Evolutionary conservation across 2,888 invertebrate species (phyloP), one percentile per base, ranked within the genome.

Genomic region (Lacanobia wlatinum): DNA sequence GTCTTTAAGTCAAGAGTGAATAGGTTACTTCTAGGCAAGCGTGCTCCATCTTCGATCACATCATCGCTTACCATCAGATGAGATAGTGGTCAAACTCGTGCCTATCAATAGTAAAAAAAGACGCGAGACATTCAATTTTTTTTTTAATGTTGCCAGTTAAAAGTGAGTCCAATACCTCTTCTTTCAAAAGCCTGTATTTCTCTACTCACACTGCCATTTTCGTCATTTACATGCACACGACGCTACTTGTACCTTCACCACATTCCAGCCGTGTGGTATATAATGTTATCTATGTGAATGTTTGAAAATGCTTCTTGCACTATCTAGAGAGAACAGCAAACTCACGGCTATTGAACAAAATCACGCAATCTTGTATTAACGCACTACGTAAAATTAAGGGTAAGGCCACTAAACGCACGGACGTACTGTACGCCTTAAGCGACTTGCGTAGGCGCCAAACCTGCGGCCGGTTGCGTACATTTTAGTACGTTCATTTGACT

Each of bases 181-280:
- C 60, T 34, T 34, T 40, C 34, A 55, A 69, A 38, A 21, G 40
- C 48, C 55, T 73, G 63, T 80, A 70, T 70, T 62, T 53, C 8
- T 43, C 14, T 48, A 28, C 59, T 64, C 61, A 77, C 82, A 87
- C 87, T 86, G 87, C 87, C 87, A 69, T 68, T 61, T 69, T 58
- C 56, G 65, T 67, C 59, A 82, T 78, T 76, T 73, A 77, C 58
- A 71, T 59, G 58, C 62, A 76, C 74, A 73, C 63, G 63, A 77
- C 69, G 89, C 91, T 89, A 90, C 88, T 84, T 76, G 90, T 90
- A 91, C 90, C 91, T 92, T 81, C 71, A 76, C 90, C 91, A 88
- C 93, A 93, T 93, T 93, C 93, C 93, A 88, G 83, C 89, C 75
- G 88, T 88, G 90, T 86, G 83, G 80, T 84, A 48, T 60, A 68